phyloP scores from a whole-genome alignment of 1,140 invertebrate genomes.

The Latrodectus geometricus region DNA sequence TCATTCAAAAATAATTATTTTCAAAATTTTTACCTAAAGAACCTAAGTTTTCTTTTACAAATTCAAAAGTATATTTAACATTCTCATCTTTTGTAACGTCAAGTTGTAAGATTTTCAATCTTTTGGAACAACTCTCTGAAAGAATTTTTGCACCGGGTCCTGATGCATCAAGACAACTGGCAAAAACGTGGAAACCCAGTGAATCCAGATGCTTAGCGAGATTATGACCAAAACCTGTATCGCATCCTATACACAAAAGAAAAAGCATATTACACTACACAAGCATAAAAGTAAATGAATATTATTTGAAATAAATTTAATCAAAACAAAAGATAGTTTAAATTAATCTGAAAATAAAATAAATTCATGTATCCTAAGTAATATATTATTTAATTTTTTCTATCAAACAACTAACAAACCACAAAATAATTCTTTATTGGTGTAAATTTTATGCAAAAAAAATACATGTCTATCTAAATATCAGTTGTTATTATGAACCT shows the following conservation, averaged over 20 bases:
- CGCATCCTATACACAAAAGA: constrained; percentile 7
- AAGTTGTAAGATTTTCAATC: neutral
- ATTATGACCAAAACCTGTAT: constrained; percentile 17
- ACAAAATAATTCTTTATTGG: too few species aligned
- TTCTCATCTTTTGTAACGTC: constrained; percentile 6
- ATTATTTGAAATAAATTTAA: too few species aligned
- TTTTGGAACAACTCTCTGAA: constrained; percentile 2
- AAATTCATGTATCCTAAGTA: too few species aligned
- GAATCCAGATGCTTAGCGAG: constrained; percentile 28
- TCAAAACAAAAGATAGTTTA: too few species aligned
- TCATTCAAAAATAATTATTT: neutral
- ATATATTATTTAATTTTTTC: too few species aligned
- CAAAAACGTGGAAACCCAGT: constrained; percentile 19
- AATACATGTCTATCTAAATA: too few species aligned
- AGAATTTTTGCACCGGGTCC: constrained; percentile 3
- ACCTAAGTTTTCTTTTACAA: constrained; percentile 7
- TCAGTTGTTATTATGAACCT: too few species aligned
- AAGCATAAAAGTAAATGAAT: too few species aligned
- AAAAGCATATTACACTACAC: too few species aligned
- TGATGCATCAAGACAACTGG: neutral
- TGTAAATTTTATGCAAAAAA: too few species aligned
- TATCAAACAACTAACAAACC: too few species aligned
- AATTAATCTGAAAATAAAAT: too few species aligned
- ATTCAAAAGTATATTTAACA: neutral
- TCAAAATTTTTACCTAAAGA: neutral